Evolutionary conservation across 2,888 invertebrate species (phyloP), one percentile per base, ranked within the genome.

Genomic region (Thysanoteuthis rhombus): DNA sequence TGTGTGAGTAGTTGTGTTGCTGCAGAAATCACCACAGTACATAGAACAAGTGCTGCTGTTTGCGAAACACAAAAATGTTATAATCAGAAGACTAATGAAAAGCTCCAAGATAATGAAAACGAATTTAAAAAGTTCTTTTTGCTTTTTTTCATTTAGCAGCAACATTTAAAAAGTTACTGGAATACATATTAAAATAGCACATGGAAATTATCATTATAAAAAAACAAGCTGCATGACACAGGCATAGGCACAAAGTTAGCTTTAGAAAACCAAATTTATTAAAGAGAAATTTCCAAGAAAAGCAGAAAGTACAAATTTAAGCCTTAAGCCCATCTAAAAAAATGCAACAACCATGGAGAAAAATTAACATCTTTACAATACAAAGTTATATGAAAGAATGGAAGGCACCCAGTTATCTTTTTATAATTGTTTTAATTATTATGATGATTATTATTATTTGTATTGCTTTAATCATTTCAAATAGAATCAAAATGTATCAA

Each of bases 181-280:
- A 75, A 75, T 75, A n/a, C 25, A 75, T 36, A n/a, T 75, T 75
- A 75, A 75, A 36, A 10, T 75, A 75, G 75, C 75, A 75, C 75
- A 75, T 75, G 75, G 52, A 52, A 52, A 52, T 52, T 52, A 52
- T 75, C 36, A 75, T 75, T 36, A n/a, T 2, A n/a, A 36, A n/a
- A 75, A 75, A 75, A 36, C 75, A 42, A 92, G 92, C 42, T 92
- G 92, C 92, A 92, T 92, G 19, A 45, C 92, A 92, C 40, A 92
- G 92, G 92, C 92, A 92, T n/a, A 92, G 92, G 92, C 92, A 92
- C 40, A 92, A n/a, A 32, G 12, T 91, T 92, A 92, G 92, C 92
- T 92, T 40, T 39, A 92, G 45, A 45, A 40, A 45, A 45, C 32
- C n/a, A 92, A 39, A 45, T 32, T n/a, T 92, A 45, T n/a, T 92